A percentile compares a stretch with the other conserved stretches of the same genome.
phyloP scores from a whole-genome alignment of 1,140 invertebrate genomes.

The Holotrichia oblita region DNA sequence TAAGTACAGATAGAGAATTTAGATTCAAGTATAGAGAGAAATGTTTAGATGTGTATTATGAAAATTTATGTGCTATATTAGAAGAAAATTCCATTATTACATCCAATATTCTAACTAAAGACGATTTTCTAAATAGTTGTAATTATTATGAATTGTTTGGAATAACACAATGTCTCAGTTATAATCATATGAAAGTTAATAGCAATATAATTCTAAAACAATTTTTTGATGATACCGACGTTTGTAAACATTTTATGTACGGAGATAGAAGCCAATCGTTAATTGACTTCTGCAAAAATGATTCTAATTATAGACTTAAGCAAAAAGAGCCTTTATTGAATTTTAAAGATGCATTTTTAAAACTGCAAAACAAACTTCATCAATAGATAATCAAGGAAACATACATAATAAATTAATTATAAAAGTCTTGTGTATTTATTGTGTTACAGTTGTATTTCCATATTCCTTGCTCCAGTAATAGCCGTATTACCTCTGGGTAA shows the following conservation, averaged over 20 bases:
- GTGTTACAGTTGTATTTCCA: not conserved
- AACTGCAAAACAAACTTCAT: not conserved
- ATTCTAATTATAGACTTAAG: not conserved
- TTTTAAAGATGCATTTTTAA: not conserved
- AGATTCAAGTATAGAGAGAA: conserved; percentile 55
- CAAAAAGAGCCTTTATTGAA: not conserved
- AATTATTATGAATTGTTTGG: not conserved
- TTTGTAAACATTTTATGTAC: not conserved
- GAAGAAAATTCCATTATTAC: too few species aligned
- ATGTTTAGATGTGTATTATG: conserved; percentile 51
- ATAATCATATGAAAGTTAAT: not conserved
- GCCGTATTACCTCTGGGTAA: not conserved
- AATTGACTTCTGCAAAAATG: not conserved
- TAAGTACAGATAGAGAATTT: conserved; percentile 56
- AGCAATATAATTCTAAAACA: not conserved
- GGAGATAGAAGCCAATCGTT: not conserved
- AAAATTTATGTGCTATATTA: not conserved
- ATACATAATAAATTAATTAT: not conserved
- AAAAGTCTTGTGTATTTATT: not conserved
- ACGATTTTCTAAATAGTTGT: not conserved
- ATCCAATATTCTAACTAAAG: not conserved
- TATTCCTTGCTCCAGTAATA: not conserved
- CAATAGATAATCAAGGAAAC: not conserved
- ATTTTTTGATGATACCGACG: not conserved
- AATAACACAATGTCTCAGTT: not conserved